Evolutionary conservation across 2,797 vertebrate genomes (phyloP).

Genomic region (Sebastes trivittatus): DNA sequence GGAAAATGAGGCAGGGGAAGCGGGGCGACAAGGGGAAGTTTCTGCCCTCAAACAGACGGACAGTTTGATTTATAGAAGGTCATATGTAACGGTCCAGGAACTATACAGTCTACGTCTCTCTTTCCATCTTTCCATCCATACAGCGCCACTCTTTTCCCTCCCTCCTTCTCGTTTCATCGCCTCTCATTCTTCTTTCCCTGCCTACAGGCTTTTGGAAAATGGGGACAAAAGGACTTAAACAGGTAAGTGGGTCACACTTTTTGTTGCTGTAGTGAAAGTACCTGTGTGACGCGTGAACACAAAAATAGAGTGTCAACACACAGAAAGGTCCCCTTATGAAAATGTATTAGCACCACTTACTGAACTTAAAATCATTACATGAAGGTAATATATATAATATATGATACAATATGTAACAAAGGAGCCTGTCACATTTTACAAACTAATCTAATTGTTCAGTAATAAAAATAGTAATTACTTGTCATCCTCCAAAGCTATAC

Average conservation of each 20-base stretch:
- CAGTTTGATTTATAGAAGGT: constrained; percentile 58
- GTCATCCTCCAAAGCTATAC: not conserved
- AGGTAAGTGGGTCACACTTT: constrained; percentile 71
- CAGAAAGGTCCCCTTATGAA: not conserved
- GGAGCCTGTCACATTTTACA: not conserved
- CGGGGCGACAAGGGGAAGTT: constrained; percentile 6
- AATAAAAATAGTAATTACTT: not conserved
- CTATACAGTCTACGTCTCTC: not conserved
- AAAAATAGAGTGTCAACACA: constrained; percentile 38
- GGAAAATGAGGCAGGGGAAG: constrained; percentile 18
- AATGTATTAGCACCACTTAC: not conserved
- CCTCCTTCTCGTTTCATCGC: not conserved
- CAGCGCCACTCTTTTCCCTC: not conserved
- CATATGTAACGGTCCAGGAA: constrained; percentile 9
- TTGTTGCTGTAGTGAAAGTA: constrained; percentile 41
- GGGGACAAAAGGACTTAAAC: constrained; percentile 61
- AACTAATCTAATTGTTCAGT: not conserved
- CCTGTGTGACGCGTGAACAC: constrained; percentile 27
- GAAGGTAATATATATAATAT: not conserved
- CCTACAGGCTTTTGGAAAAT: constrained; percentile 36
- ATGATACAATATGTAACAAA: too few species aligned
- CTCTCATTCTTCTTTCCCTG: constrained; percentile 6
- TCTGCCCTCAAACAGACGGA: constrained; percentile 39
- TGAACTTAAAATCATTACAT: not conserved
- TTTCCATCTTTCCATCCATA: not conserved